A percentile compares a stretch with the other conserved stretches of the same genome.
These are phyloP conservation scores for Sorex araneus DNA, from an alignment of 2,113 vertebrate genomes.

Conservation along the genomic window DNA sequence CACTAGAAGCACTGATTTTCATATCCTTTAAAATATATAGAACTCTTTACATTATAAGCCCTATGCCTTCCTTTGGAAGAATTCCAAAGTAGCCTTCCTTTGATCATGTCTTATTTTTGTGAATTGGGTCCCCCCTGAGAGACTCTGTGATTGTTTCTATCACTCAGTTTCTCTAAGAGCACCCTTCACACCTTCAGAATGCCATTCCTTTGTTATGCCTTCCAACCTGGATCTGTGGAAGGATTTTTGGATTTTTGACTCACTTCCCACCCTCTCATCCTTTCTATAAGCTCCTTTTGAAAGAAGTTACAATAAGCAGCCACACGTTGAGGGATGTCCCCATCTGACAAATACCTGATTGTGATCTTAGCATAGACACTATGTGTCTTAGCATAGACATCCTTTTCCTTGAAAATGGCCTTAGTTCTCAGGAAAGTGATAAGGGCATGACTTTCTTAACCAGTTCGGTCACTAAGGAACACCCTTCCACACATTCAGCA, in stretches of 20 bases:
- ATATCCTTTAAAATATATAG: background rate
- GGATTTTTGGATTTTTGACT: too few relatives aligned
- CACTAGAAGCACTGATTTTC: background rate
- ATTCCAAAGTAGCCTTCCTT: background rate
- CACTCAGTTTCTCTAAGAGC: background rate
- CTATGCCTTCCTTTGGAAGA: background rate
- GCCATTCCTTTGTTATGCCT: background rate
- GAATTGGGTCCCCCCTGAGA: background rate
- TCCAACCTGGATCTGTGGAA: background rate
- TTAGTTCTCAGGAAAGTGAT: background rate
- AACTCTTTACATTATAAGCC: background rate
- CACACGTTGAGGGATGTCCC: background rate
- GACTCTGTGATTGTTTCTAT: background rate
- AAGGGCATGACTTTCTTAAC: background rate
- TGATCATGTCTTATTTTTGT: background rate
- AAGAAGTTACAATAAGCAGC: background rate
- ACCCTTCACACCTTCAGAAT: background rate
- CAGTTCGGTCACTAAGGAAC: background rate
- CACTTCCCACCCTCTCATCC: too few relatives aligned
- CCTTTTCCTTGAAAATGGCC: background rate
- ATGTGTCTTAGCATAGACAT: too few relatives aligned
- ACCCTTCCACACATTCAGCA: background rate
- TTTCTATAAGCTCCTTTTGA: background rate
- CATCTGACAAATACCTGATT: background rate
- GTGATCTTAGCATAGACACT: background rate